Percentiles rank a stretch among this genome's conserved stretches.
phyloP scores from a whole-genome alignment of 1,140 invertebrate genomes.

The Papilio machaon region DNA sequence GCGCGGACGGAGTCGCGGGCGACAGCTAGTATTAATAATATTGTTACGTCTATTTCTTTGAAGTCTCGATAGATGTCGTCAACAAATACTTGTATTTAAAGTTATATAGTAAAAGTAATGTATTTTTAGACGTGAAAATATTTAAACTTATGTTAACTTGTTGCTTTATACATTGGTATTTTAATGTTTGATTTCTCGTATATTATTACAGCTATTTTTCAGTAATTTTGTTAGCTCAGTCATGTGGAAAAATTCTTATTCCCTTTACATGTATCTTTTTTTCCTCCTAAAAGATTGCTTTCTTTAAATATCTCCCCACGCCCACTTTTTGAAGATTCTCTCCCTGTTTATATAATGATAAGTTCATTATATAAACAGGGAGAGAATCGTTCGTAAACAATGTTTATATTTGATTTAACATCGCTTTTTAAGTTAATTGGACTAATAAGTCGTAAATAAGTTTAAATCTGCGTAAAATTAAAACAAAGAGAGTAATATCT shows the following conservation, averaged over 20 bases:
- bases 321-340: background rate
- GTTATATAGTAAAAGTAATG: background rate
- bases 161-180: background rate
- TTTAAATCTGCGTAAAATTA: background rate
- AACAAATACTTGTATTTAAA: background rate
- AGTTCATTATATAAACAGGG: too few relatives aligned
- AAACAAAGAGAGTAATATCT: too few relatives aligned
- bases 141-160: background rate
- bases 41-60: too few relatives aligned
- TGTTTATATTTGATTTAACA: background rate
- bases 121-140: background rate
- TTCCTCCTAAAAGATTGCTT: background rate
- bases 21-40: too few relatives aligned
- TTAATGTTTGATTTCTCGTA: background rate
- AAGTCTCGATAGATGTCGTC: too few relatives aligned
- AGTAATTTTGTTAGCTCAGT: background rate
- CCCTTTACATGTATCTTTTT: background rate
- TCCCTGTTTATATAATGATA: background rate
- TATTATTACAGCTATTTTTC: background rate
- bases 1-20: too few relatives aligned
- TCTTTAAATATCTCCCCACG: background rate
- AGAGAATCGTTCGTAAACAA: background rate
- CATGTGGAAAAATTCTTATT: background rate
- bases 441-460: background rate
- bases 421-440: conserved; percentile 2